A percentile compares a stretch with the other conserved stretches of the same genome.
phyloP scores from a whole-genome alignment of 1,140 invertebrate genomes.

The Caenorhabditis tropicalis region DNA sequence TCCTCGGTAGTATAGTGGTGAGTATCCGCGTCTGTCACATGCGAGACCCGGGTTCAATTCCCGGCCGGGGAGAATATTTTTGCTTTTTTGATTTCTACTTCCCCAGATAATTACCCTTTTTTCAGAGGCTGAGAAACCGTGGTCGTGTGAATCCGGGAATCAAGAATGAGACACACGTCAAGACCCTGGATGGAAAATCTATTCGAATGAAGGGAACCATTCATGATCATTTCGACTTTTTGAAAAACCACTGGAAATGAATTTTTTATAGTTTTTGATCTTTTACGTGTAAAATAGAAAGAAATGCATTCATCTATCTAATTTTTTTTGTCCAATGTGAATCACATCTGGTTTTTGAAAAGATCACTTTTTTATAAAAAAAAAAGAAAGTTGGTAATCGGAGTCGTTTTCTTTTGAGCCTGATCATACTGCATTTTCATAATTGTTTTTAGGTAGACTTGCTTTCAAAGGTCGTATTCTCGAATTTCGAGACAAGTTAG shows the following conservation, averaged over 20 bases:
- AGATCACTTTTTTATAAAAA: too few species aligned
- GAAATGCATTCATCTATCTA: not conserved
- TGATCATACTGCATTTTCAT: not conserved
- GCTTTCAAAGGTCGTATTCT: too few species aligned
- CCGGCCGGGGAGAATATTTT: constrained; percentile 59
- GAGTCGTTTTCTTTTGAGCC: not conserved
- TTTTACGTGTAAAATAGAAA: not conserved
- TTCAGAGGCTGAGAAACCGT: not conserved
- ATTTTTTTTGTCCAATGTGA: too few species aligned
- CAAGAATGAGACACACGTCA: not conserved
- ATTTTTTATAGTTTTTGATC: not conserved
- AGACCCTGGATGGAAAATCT: not conserved
- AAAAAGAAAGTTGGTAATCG: too few species aligned
- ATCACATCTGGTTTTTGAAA: too few species aligned
- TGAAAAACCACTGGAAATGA: not conserved
- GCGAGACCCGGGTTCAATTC: constrained; percentile 67
- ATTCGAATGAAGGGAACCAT: not conserved
- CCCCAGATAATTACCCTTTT: not conserved
- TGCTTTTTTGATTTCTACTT: constrained; percentile 6
- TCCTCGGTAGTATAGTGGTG: constrained; percentile 64
- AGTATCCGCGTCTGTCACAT: constrained; percentile 65
- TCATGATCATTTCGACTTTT: constrained; percentile 3
- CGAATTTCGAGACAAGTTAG: too few species aligned
- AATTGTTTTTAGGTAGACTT: not conserved
- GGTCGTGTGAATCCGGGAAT: not conserved